Evolutionary conservation across 1,140 invertebrate species (phyloP).

Genomic region (Aplysia californica): DNA sequence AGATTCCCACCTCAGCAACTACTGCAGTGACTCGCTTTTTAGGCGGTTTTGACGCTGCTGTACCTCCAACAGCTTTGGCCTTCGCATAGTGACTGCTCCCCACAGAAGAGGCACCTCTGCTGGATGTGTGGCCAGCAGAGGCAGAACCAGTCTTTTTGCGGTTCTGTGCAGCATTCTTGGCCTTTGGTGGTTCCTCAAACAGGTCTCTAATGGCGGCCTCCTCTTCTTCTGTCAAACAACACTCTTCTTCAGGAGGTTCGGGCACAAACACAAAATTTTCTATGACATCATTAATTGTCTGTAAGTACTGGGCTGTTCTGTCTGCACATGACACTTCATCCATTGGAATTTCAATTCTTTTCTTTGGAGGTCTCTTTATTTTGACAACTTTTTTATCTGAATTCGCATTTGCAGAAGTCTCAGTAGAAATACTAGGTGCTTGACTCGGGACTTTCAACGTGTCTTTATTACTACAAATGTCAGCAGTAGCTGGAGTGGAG

Average conservation of each 20-base stretch:
- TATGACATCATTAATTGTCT: slow-evolving; percentile 31
- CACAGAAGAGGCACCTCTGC: no score
- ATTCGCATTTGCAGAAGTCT: not conserved
- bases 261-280: slow-evolving; percentile 30
- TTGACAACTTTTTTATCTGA: no score
- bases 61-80: no score
- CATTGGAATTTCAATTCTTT: slow-evolving; percentile 18
- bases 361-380: slow-evolving; percentile 23
- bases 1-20: not conserved
- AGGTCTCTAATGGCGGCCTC: slow-evolving; percentile 17
- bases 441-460: not conserved
- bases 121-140: no score
- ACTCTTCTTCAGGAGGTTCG: slow-evolving; percentile 26
- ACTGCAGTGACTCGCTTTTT: slow-evolving; percentile 11
- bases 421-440: not conserved
- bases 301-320: slow-evolving; percentile 10
- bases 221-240: slow-evolving; percentile 22
- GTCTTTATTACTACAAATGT: not conserved
- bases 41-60: slow-evolving; percentile 11
- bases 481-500: not conserved
- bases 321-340: slow-evolving; percentile 24
- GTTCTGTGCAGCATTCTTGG: not conserved
- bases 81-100: no score
- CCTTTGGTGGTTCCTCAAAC: slow-evolving; percentile 14
- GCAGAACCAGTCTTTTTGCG: not conserved